Evolutionary conservation across 2,888 invertebrate genomes (phyloP).

Genomic region (Agriopis aurantiaria): DNA sequence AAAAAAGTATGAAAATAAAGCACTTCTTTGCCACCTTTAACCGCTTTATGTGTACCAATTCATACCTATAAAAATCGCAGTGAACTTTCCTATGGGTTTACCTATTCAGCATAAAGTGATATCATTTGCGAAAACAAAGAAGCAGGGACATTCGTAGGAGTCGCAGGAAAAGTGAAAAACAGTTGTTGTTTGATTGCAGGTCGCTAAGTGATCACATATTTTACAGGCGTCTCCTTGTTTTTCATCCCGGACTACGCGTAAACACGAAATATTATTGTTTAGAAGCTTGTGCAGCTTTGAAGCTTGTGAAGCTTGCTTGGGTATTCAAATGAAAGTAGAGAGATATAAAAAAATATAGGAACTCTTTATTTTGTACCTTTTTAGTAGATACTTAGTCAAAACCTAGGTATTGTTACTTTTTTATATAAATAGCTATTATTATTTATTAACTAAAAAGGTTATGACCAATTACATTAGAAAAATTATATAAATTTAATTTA

Average conservation of each 20-base stretch:
- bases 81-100: not conserved
- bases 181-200: constrained; percentile 81
- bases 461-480: too few species aligned
- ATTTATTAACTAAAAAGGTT: too few species aligned
- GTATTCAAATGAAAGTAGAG: constrained; percentile 16
- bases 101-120: constrained; percentile 11
- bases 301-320: not conserved
- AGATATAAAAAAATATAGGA: not conserved
- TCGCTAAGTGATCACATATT: constrained; percentile 85
- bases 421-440: too few species aligned
- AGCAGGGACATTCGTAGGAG: constrained; percentile 51
- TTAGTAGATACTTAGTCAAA: too few species aligned
- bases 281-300: constrained; percentile 7
- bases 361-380: too few species aligned
- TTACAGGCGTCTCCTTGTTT: constrained; percentile 73
- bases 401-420: too few species aligned
- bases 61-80: not conserved
- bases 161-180: constrained; percentile 69
- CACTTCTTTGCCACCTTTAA: not conserved
- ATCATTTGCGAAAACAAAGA: constrained; percentile 42
- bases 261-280: constrained; percentile 28
- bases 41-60: not conserved
- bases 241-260: constrained; percentile 54
- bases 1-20: too few species aligned
- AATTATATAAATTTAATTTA: too few species aligned